A percentile compares a stretch with the other conserved stretches of the same genome.
Evolutionary conservation across 2,113 vertebrate species (phyloP).

Genomic region (Ochotona curzoniae): DNA sequence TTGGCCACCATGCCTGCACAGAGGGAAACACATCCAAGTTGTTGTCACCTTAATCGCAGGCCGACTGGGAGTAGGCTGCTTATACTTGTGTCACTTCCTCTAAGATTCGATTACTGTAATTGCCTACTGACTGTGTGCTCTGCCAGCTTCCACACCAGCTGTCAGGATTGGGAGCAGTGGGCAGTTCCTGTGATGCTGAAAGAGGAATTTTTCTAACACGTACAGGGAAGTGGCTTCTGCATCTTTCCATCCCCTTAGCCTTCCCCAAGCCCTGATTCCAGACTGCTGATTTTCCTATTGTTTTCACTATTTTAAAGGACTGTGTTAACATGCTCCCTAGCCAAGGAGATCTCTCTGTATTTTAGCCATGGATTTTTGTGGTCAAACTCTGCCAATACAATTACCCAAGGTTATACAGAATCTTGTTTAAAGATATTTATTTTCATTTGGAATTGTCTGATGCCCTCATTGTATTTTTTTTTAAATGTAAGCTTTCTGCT

Average conservation of each 20-base stretch:
- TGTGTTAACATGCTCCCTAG: slow-evolving; percentile 6
- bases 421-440: slow-evolving; percentile 57
- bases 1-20: slow-evolving; percentile 34
- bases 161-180: slow-evolving; percentile 10
- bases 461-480: slow-evolving; percentile 46
- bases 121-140: slow-evolving; percentile 83
- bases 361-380: slow-evolving; percentile 55
- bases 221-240: neutral
- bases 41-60: slow-evolving; percentile 80
- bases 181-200: slow-evolving; percentile 26
- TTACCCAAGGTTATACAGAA: slow-evolving; percentile 67
- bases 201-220: slow-evolving; percentile 45
- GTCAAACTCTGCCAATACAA: slow-evolving; percentile 50
- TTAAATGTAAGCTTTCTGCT: slow-evolving; percentile 68
- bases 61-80: slow-evolving; percentile 79
- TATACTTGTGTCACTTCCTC: slow-evolving; percentile 83
- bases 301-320: slow-evolving; percentile 15
- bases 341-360: slow-evolving; percentile 32
- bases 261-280: slow-evolving; percentile 17
- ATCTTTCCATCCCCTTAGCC: neutral
- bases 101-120: slow-evolving; percentile 83
- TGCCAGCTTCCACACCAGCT: slow-evolving; percentile 73
- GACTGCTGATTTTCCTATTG: slow-evolving; percentile 57
- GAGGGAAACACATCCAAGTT: slow-evolving; percentile 70
- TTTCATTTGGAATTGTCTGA: slow-evolving; percentile 63